Evolutionary conservation across 2,797 vertebrate genomes (phyloP), one percentile per base, ranked within the genome.

Genomic region (Falco naumanni): DNA sequence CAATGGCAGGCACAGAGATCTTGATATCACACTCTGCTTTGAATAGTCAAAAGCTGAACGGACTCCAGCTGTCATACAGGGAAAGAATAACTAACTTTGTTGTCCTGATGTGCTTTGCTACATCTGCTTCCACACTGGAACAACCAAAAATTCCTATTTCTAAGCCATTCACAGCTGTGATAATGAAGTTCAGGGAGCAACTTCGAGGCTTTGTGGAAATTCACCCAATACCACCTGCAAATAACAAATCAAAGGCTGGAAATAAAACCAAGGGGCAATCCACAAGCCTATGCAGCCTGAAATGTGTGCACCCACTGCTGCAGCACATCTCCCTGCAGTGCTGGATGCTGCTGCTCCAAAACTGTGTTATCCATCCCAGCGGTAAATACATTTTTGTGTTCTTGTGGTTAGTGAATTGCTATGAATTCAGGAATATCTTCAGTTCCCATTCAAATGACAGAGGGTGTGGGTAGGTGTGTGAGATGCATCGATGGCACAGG

Each of bases 21-120:
- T 15, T 3, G 34, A 51, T 6, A 0, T 4, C 39, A 2, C n/a
- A 0, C 29, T 43, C 41, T 8, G 1, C 11, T 37, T 3, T 29
- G 10, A 9, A 56, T 1, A 7, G 1, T 1, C 47, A 25, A 37
- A 31, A 26, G 57, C 72, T 11, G 56, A 45, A 34, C 47, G 4
- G n/a, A 0, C 26, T 17, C 34, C 60, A 6, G 54, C 81, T 6
- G 3, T 4, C 11, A 1, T 0, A 3, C 39, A 3, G 26, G 9
- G 11, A 9, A 33, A 16, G 9, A 34, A 31, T 6, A 34, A 33
- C 20, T 22, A 10, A 0, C 31, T 24, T 13, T 1, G 1, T 5
- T 25, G 16, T 45, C 51, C 43, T 5, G 17, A 24, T 26, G 20
- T 18, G 1, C 12, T 59, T 20, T 15, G 25, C 48, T 69, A 16